Percentiles rank a stretch among this genome's conserved stretches.
Conservation (phyloP, 2,113 vertebrate species). For the Puntigrus tetrazona region DNA sequence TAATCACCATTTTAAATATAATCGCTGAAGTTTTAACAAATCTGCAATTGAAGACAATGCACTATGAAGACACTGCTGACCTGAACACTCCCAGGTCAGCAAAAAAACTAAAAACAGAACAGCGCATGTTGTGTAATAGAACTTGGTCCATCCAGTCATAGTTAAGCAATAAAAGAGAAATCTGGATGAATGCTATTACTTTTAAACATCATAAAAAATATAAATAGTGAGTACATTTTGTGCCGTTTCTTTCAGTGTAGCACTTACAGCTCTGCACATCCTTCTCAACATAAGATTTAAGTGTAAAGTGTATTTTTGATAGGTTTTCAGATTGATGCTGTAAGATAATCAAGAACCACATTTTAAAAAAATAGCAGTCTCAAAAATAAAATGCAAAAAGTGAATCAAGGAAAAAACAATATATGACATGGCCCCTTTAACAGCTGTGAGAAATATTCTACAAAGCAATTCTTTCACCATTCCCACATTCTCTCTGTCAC, state of each 20-base stretch:
- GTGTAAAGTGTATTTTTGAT: no score
- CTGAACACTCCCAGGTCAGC: background rate
- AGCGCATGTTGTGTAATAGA: no score
- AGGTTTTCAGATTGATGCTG: no score
- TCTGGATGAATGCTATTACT: background rate
- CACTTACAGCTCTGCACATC: background rate
- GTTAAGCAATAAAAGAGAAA: background rate
- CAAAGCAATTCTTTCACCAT: constrained; percentile 28
- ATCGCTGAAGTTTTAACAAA: no score
- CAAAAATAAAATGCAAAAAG: background rate
- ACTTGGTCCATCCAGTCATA: background rate
- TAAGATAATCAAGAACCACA: no score
- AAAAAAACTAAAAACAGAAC: background rate
- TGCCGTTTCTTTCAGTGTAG: background rate
- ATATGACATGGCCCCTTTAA: background rate
- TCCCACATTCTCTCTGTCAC: constrained; percentile 17
- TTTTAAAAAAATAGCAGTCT: background rate
- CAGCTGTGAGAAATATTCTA: background rate
- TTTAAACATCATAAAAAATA: background rate
- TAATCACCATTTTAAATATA: no score
- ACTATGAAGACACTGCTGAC: background rate
- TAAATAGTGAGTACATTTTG: background rate
- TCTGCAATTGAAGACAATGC: no score
- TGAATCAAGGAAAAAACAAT: background rate
- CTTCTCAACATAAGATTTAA: background rate